A percentile compares a stretch with the other conserved stretches of the same genome.
Evolutionary conservation across 2,888 invertebrate genomes (phyloP).

Genomic region (Anarsia innoxiella): DNA sequence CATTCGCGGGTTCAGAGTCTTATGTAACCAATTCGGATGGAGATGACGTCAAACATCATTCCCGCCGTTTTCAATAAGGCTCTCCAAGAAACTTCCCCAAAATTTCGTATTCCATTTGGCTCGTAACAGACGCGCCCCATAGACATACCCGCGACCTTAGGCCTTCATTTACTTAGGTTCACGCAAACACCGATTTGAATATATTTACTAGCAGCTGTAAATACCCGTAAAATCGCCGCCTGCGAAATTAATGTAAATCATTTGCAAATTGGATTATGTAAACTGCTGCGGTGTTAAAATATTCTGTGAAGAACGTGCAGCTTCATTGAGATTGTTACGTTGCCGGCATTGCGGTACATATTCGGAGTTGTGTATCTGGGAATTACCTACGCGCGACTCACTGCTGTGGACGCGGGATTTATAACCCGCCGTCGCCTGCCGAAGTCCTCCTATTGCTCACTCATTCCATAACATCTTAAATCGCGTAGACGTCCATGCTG

Average conservation of each 20-base stretch:
- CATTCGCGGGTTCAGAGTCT: constrained; percentile 13
- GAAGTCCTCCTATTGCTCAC: too few relatives aligned
- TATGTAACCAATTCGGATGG: constrained; percentile 24
- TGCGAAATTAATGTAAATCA: constrained; percentile 46
- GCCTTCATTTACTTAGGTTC: constrained; percentile 50
- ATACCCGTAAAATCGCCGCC: constrained; percentile 43
- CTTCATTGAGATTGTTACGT: constrained; percentile 7
- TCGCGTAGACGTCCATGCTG: too few relatives aligned
- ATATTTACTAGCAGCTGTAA: constrained; percentile 43
- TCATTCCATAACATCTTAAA: too few relatives aligned
- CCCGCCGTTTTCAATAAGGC: constrained; percentile 28
- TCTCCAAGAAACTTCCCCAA: constrained; percentile 25
- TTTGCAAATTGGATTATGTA: constrained; percentile 49
- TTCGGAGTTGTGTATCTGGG: background rate
- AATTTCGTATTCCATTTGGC: constrained; percentile 34
- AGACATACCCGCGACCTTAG: constrained; percentile 22
- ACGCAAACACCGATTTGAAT: constrained; percentile 48
- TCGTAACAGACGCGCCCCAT: constrained; percentile 25
- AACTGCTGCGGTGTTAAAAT: constrained; percentile 40
- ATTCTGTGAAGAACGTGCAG: constrained; percentile 13
- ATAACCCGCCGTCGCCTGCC: background rate
- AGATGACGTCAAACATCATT: constrained; percentile 26
- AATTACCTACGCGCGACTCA: background rate
- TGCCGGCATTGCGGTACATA: background rate
- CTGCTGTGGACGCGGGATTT: background rate